These are phyloP conservation scores for Cynopterus brachyotis DNA, from an alignment of 2,113 vertebrate species.

Conservation along the genomic window DNA sequence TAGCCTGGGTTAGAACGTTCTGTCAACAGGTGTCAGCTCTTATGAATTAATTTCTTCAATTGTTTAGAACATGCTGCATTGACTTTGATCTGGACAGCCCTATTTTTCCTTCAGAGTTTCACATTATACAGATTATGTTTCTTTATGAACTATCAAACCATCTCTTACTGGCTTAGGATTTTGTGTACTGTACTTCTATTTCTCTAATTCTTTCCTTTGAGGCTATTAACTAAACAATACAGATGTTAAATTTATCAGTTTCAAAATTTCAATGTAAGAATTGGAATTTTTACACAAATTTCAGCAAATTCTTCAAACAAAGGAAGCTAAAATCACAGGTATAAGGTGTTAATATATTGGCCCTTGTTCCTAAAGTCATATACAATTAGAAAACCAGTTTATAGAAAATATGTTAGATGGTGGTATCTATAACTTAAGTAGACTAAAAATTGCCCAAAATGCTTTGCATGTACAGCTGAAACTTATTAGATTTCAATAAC, in stretches of 20 bases:
- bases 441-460: background rate
- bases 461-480: background rate
- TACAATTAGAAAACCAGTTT: background rate
- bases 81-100: background rate
- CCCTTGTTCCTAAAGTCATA: background rate
- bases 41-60: background rate
- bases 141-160: background rate
- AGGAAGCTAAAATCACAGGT: background rate
- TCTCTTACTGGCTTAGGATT: background rate
- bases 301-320: background rate
- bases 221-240: background rate
- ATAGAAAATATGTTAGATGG: background rate
- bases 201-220: background rate
- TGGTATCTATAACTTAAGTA: background rate
- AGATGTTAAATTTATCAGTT: background rate
- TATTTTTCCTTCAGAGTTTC: background rate
- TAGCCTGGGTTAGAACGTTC: background rate
- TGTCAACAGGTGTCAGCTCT: background rate
- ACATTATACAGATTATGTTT: background rate
- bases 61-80: background rate
- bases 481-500: too few relatives aligned
- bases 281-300: background rate
- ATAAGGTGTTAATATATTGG: background rate
- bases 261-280: background rate
- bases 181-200: background rate